Conservation (phyloP, 2,797 vertebrate genomes). For the Sebastes melanostomus region DNA sequence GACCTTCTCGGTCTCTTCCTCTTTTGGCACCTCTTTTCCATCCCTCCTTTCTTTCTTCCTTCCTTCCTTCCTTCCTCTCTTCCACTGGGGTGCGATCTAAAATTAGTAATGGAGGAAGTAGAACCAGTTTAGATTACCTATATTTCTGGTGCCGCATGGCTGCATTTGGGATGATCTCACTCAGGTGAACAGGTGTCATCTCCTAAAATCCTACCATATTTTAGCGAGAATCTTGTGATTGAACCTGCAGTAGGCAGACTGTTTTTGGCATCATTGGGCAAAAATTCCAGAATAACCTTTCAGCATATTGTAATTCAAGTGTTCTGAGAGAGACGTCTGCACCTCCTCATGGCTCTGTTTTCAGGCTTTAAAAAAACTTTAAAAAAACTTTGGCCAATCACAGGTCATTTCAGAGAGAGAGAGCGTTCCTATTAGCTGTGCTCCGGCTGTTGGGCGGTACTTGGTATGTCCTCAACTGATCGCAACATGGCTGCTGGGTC, state of each 20-base stretch:
- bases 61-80: slow-evolving; percentile 28
- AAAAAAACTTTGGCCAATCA: too few relatives aligned
- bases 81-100: slow-evolving; percentile 46
- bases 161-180: slow-evolving; percentile 15
- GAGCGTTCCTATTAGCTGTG: too few relatives aligned
- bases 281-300: too few relatives aligned
- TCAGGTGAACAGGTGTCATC: neutral
- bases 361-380: too few relatives aligned
- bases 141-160: slow-evolving; percentile 1
- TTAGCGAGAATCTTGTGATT: neutral
- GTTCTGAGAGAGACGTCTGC: too few relatives aligned
- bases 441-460: too few relatives aligned
- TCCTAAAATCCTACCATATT: neutral
- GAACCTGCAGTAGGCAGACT: neutral
- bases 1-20: slow-evolving; percentile 63
- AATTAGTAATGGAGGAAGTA: slow-evolving; percentile 54
- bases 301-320: too few relatives aligned
- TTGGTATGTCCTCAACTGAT: too few relatives aligned
- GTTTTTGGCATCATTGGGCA: too few relatives aligned
- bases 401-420: too few relatives aligned
- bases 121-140: slow-evolving; percentile 49
- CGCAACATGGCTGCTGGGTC: too few relatives aligned
- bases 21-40: slow-evolving; percentile 55
- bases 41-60: slow-evolving; percentile 25
- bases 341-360: too few relatives aligned